Evolutionary conservation across 2,888 invertebrate genomes (phyloP).

Genomic region (Tipula confusa): DNA sequence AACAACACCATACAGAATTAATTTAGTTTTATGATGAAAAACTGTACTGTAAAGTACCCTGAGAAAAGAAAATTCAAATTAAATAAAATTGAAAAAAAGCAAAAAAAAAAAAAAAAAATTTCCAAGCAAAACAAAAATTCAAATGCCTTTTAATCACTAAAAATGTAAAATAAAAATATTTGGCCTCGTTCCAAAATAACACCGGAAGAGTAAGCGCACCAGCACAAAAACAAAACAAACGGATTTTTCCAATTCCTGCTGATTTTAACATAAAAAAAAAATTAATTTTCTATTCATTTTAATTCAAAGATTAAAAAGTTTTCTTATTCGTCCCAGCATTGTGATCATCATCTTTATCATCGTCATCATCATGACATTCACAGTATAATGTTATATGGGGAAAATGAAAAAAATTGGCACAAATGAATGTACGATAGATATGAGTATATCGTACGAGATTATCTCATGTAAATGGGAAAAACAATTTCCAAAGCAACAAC

Average conservation of each 20-base stretch:
- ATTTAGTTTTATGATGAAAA: slow-evolving; percentile 20
- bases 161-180: too few species aligned
- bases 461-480: neutral
- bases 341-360: neutral
- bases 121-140: neutral
- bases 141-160: neutral
- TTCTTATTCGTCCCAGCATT: neutral
- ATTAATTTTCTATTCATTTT: neutral
- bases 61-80: neutral
- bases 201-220: neutral
- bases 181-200: neutral
- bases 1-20: neutral
- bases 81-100: neutral
- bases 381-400: neutral
- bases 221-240: neutral
- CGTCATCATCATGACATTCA: neutral
- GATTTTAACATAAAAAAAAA: neutral
- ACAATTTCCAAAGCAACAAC: too few species aligned
- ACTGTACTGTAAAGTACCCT: neutral
- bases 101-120: neutral
- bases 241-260: neutral
- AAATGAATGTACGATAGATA: neutral
- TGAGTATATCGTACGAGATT: neutral
- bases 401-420: neutral
- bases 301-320: slow-evolving; percentile 3